Percentiles rank a stretch among this genome's conserved stretches.
These are phyloP conservation scores for Cacoxenus indagator DNA, from an alignment of 2,888 invertebrate genomes.

Conservation along the genomic window DNA sequence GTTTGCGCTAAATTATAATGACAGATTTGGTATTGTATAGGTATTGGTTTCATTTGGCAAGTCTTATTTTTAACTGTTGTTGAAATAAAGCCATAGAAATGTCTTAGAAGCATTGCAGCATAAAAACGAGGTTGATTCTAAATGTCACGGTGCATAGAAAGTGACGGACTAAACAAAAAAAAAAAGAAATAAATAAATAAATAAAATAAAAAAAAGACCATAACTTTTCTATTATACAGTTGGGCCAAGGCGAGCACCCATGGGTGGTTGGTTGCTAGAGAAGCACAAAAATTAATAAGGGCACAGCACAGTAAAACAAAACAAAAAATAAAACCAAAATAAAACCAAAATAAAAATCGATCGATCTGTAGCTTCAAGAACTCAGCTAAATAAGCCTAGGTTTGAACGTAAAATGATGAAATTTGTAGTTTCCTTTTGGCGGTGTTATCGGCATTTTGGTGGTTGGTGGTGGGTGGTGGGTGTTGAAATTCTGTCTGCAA, in stretches of 20 bases:
- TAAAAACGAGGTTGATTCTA: neutral
- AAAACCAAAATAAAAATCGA: neutral
- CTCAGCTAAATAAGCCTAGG: neutral
- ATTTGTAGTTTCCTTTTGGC: neutral
- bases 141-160: neutral
- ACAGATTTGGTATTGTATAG: too few species aligned
- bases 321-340: neutral
- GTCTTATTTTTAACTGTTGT: slow-evolving; percentile 1
- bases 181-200: neutral
- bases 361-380: neutral
- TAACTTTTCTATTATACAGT: neutral
- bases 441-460: neutral
- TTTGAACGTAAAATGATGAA: neutral
- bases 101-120: neutral
- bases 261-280: neutral
- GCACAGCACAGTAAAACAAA: neutral
- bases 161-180: neutral
- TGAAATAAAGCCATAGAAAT: slow-evolving; percentile 11
- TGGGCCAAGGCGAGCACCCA: neutral
- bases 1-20: neutral
- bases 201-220: too few species aligned
- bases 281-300: neutral
- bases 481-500: too few species aligned
- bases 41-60: neutral
- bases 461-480: neutral